A percentile compares a stretch with the other conserved stretches of the same genome.
These are phyloP conservation scores for Grantiella picta DNA, from an alignment of 2,113 vertebrate genomes.

Conservation along the genomic window DNA sequence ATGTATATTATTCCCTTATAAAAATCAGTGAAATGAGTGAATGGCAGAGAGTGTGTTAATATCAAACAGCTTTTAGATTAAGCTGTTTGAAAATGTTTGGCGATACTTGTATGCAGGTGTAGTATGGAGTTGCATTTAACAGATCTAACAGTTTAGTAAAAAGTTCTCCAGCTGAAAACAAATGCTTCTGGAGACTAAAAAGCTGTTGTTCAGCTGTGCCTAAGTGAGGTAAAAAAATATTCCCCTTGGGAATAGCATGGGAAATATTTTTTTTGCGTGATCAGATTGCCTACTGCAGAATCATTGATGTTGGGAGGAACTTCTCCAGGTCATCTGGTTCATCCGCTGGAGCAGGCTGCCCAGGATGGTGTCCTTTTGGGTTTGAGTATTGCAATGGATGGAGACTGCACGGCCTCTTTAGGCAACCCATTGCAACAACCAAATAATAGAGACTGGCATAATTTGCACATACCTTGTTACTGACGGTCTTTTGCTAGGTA, in stretches of 20 bases:
- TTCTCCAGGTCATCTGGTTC: not conserved
- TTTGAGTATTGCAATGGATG: not conserved
- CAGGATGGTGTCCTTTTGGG: not conserved
- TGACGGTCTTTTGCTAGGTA: not conserved
- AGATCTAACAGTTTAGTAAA: not conserved
- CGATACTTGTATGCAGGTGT: not conserved
- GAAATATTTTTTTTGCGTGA: not conserved
- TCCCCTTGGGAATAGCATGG: not conserved
- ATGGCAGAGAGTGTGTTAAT: not conserved
- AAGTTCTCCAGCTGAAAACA: not conserved
- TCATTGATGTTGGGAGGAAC: not conserved
- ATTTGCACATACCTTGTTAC: not conserved
- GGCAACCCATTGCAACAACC: not conserved
- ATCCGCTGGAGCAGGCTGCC: not conserved
- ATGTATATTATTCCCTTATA: not conserved
- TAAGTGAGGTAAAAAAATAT: not conserved
- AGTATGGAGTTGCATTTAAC: not conserved
- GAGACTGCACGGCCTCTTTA: not conserved
- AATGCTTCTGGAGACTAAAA: not conserved
- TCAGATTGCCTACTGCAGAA: not conserved
- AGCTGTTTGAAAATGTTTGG: not conserved
- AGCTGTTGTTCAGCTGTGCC: not conserved
- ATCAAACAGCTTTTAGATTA: not conserved
- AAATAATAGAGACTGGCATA: not conserved
- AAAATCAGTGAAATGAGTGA: not conserved